A percentile compares a stretch with the other conserved stretches of the same genome.
These are phyloP conservation scores for Trachymyrmex cornetzi DNA, from an alignment of 1,140 invertebrate genomes.

Conservation along the genomic window DNA sequence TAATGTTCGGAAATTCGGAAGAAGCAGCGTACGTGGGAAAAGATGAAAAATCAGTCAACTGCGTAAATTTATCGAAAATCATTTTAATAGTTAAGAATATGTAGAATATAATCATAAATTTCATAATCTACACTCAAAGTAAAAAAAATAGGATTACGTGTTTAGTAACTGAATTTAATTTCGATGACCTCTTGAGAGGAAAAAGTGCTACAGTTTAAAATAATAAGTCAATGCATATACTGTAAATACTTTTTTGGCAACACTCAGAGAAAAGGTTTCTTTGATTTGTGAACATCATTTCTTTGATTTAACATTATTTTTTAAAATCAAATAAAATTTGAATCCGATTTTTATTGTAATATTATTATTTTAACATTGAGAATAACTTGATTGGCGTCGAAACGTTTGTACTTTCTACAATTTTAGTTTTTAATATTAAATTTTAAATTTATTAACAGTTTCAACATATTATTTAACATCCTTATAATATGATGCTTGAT, in stretches of 20 bases:
- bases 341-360: too few relatives aligned
- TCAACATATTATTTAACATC: too few relatives aligned
- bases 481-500: too few relatives aligned
- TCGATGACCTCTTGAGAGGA: neutral
- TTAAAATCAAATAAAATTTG: too few relatives aligned
- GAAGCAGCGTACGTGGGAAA: neutral
- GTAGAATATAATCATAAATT: neutral
- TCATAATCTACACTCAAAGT: neutral
- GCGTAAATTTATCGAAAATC: neutral
- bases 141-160: neutral
- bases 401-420: too few relatives aligned
- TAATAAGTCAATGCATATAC: neutral
- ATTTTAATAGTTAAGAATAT: neutral
- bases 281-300: too few relatives aligned
- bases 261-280: too few relatives aligned
- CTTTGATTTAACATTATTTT: too few relatives aligned
- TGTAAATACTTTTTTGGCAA: neutral
- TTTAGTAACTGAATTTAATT: conserved; percentile 10
- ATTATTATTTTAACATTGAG: too few relatives aligned
- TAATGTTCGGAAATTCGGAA: conserved; percentile 8
- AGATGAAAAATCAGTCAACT: neutral
- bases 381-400: too few relatives aligned
- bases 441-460: too few relatives aligned
- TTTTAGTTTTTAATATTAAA: too few relatives aligned
- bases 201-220: neutral